Evolutionary conservation across 1,140 invertebrate species (phyloP), one percentile per base, ranked within the genome.

Genomic region (Scaptomyza hsui): DNA sequence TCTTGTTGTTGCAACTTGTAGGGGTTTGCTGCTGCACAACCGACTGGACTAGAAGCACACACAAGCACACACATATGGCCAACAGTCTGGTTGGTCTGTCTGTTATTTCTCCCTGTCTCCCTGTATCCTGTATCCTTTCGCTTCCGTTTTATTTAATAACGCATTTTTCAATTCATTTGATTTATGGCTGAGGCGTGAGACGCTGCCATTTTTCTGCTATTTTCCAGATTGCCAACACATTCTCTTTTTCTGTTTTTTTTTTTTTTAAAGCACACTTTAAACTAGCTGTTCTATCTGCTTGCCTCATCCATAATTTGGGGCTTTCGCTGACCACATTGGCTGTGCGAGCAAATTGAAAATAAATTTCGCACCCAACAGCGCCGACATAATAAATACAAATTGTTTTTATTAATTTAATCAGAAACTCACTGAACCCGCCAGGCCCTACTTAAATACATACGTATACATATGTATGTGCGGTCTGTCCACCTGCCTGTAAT

Each of bases 161-260:
- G 82, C 78, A 86, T 88, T 86, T 86, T 88, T 82, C 82, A 82
- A 72, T 64, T 64, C 78, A 86, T 70, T 78, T 86, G 82, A 86
- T 86, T 88, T 86, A 86, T 88, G 78, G 53, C 67, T 7, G 26
- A 57, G 39, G 59, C 81, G 82, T 86, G 82, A 60, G 55, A 48
- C 35, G 41, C 78, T 74, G 64, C 70, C 65, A 60, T 85, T 75
- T 62, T 48, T 35, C 26, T 9, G 26, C 32, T 19, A 53, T 18
- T 51, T 47, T 37, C 16, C 49, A 55, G 44, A 37, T 56, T 47
- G 37, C 42, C 32, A 19, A n/a, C n/a, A n/a, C n/a, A n/a, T n/a
- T n/a, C n/a, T n/a, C n/a, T n/a, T n/a, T n/a, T n/a, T n/a, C n/a
- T n/a, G n/a, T n/a, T n/a, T n/a, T n/a, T n/a, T n/a, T n/a, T n/a